Conservation (phyloP, 2,113 vertebrate species). For the Salminus brasiliensis region DNA sequence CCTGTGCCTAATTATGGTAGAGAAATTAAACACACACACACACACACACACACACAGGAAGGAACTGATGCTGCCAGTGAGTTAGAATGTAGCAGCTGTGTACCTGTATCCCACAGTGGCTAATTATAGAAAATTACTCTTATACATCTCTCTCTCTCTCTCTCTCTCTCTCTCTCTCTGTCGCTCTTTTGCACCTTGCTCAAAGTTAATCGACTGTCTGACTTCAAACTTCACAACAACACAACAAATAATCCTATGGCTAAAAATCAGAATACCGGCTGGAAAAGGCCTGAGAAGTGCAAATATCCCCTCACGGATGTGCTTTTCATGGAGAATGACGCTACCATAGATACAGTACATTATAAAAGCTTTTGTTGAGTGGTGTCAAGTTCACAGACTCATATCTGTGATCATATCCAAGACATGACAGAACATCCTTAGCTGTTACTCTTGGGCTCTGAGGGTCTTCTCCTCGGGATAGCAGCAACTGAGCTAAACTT, state of each 20-base stretch:
- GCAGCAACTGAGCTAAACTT: no score
- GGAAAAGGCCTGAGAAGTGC: background rate
- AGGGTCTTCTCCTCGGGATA: no score
- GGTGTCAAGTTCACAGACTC: no score
- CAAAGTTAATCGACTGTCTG: slow-evolving; percentile 31
- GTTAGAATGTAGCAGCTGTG: slow-evolving; percentile 26
- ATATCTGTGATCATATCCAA: no score
- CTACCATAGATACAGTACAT: no score
- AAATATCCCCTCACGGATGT: background rate
- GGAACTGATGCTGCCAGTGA: slow-evolving; percentile 19
- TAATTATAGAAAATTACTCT: slow-evolving; percentile 42
- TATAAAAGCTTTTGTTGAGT: no score
- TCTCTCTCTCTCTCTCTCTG: background rate
- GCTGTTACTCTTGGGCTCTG: no score
- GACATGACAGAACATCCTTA: no score
- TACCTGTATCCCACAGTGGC: slow-evolving; percentile 23
- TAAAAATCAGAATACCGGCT: background rate
- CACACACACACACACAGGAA: slow-evolving; percentile 8
- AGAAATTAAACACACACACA: background rate
- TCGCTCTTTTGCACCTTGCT: slow-evolving; percentile 3
- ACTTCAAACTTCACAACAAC: slow-evolving; percentile 1
- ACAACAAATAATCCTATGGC: background rate
- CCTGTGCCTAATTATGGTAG: slow-evolving; percentile 5
- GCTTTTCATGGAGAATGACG: no score
- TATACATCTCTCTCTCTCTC: slow-evolving; percentile 15